Evolutionary conservation across 2,888 invertebrate genomes (phyloP), one percentile per base, ranked within the genome.

Genomic region (Drosophila buzzatii): DNA sequence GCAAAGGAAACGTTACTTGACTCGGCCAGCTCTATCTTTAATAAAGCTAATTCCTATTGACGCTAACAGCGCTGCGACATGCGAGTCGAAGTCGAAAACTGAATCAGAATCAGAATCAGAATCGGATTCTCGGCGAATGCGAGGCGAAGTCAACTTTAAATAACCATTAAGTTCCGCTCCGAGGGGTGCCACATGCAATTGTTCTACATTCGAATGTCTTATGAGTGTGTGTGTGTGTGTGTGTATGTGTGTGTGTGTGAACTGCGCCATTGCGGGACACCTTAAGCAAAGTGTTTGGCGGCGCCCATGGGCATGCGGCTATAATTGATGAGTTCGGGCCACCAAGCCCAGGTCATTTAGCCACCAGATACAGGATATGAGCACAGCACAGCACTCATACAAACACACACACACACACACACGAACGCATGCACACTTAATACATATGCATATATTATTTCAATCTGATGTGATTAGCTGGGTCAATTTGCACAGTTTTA

Each of bases 21-120:
- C 67, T 62, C 41, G 56, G 49, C 27, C 6, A 27, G 61, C 81
- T 74, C 85, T 86, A 88, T 88, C 88, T 88, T 88, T 87, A 87
- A 87, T 87, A 87, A 78, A 73, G 83, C 88, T 87, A 87, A 87
- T 87, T 87, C 79, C 85, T 79, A 89, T 72, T 73, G 81, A 76
- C 73, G 74, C 90, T 89, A 89, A 89, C 88, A 86, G 89, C 82
- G 47, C 23, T 47, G 71, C 76, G 83, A 90, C 88, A 89, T 89
- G 88, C 88, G 78, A 88, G 71, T 81, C 62, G 18, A 44, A 59
- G 61, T 57, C 62, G 41, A 49, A 70, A 55, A 69, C 64, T 20
- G 44, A 71, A 76, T 64, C 69, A 23, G 42, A 70, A 70, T 33
- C 60, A 39, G 58, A 65, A 65, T 58, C 60, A 2, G 42, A 70